Base-by-base conservation (phyloP, 1,140 invertebrate species). In the Sipha flava region DNA sequence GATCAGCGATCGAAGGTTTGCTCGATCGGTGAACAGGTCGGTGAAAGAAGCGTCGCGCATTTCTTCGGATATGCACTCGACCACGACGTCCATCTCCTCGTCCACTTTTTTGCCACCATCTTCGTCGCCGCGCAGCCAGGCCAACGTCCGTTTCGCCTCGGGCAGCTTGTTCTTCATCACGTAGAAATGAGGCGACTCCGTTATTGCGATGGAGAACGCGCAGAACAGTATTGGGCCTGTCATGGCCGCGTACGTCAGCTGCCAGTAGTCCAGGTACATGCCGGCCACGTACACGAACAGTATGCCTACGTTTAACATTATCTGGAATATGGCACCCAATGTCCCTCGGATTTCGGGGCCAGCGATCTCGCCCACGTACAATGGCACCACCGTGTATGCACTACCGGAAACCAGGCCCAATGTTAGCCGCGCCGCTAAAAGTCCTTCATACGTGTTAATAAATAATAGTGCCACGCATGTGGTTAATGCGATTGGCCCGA, bases 351-450 rank as follows among this genome's bases (percentile, higher is more conserved):
- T 57, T 12, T 80, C 62, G 0, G 81, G 73, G 7, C 81, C 92
- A 1, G 93, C 91, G 47, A 95, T 94, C 87, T 96, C 94, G 43
- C 93, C 93, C 79, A 93, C 89, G 85, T 95, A 96, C 89, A 95
- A 92, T 0, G 94, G 93, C 5, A 91, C 87, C 21, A 90, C 89
- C 0, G 93, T 92, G 84, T 93, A 94, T 0, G 91, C 86, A 82
- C 92, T 88, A 1, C 92, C 92, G 2, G 92, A 87, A 3, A 66
- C 10, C 6, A 81, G 66, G 29, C 81, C 81, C 59, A 79, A 77
- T 18, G 49, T 18, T 29, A 81, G 57, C n/a, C 81, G 40, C 45
- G 82, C 66, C 34, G 80, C 72, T 40, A 81, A 73, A n/a, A 83
- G 81, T 34, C 85, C 83, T 5, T 84, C 85, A 79, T 88, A 82